Evolutionary conservation across 2,888 invertebrate species (phyloP).

Genomic region (Minunthozetes semirufus): DNA sequence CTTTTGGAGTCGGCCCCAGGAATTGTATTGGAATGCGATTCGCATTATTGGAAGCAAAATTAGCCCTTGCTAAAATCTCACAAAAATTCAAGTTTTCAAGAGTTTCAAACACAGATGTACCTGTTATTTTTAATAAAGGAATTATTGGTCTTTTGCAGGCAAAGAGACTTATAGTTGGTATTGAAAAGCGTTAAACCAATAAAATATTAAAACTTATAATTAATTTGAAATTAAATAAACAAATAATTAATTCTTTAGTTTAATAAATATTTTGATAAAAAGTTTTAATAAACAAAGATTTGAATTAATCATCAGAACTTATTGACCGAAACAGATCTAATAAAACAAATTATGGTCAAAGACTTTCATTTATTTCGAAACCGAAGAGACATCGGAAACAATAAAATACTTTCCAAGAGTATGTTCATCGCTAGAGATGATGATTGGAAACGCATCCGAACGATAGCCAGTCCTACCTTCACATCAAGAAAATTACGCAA

Average conservation of each 20-base stretch:
- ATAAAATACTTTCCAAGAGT: neutral
- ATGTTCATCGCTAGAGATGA: neutral
- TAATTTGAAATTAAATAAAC: no score
- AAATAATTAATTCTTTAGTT: no score
- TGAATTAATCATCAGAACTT: no score
- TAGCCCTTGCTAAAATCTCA: neutral
- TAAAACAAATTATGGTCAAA: neutral
- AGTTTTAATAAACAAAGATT: no score
- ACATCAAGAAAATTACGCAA: neutral
- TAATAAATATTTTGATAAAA: no score
- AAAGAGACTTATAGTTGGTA: neutral
- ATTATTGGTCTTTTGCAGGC: neutral
- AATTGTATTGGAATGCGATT: neutral
- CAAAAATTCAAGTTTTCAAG: neutral
- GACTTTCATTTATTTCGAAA: neutral
- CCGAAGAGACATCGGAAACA: neutral
- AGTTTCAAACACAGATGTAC: neutral
- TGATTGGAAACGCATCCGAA: slow-evolving; percentile 6
- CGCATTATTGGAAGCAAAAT: neutral
- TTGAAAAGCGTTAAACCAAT: neutral
- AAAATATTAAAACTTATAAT: no score
- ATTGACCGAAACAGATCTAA: neutral
- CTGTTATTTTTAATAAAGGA: neutral
- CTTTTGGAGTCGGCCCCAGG: no score
- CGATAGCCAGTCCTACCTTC: neutral